Conservation (phyloP, 2,113 vertebrate species). For the Seriola quinqueradiata region DNA sequence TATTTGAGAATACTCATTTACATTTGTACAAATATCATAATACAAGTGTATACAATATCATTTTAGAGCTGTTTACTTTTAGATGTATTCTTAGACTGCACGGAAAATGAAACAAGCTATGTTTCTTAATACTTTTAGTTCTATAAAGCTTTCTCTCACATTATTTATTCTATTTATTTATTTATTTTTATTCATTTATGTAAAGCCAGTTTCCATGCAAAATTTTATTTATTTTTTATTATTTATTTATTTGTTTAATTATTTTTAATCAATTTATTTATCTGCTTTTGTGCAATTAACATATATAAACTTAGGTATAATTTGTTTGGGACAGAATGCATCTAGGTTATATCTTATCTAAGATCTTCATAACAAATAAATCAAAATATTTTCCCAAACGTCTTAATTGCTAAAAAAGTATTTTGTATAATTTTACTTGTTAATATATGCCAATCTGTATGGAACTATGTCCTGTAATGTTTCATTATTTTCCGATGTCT, state of each 20-base stretch:
- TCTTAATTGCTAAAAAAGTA: constrained; percentile 80
- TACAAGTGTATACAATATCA: constrained; percentile 79
- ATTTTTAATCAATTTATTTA: constrained; percentile 54
- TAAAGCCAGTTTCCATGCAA: constrained; percentile 56
- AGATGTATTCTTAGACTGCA: constrained; percentile 84
- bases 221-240: constrained; percentile 64
- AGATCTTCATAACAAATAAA: constrained; percentile 81
- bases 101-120: constrained; percentile 73
- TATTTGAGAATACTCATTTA: constrained; percentile 78
- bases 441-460: constrained; percentile 82
- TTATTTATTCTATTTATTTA: constrained; percentile 62
- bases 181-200: constrained; percentile 63
- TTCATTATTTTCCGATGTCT: constrained; percentile 77
- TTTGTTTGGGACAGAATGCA: constrained; percentile 78
- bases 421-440: constrained; percentile 86
- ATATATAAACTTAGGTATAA: constrained; percentile 57
- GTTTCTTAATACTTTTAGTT: constrained; percentile 67
- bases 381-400: constrained; percentile 83
- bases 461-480: constrained; percentile 80
- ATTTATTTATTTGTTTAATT: constrained; percentile 66
- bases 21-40: constrained; percentile 85
- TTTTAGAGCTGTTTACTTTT: constrained; percentile 85
- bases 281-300: constrained; percentile 63
- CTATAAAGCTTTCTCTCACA: constrained; percentile 31
- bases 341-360: constrained; percentile 74